phyloP scores from a whole-genome alignment of 1,140 invertebrate genomes.

The Agrypnia vestita region DNA sequence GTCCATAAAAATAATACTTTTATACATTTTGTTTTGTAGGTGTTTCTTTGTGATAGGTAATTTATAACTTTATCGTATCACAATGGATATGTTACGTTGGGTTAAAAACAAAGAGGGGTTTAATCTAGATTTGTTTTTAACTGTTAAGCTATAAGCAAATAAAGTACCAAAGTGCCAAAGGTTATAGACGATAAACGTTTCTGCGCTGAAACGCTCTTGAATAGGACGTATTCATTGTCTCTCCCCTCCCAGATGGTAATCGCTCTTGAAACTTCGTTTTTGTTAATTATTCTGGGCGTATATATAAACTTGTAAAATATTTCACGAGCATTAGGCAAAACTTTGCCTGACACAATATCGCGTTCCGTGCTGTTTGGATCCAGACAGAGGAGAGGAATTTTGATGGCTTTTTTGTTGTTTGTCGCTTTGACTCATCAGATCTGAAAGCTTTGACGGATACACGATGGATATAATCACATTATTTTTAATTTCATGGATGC shows the following conservation, averaged over 20 bases:
- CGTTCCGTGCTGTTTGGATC: neutral
- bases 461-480: too few relatives aligned
- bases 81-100: too few relatives aligned
- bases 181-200: slow-evolving; percentile 15
- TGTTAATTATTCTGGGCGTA: neutral
- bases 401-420: slow-evolving; percentile 20
- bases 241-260: neutral
- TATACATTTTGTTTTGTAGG: too few relatives aligned
- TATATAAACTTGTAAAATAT: slow-evolving; percentile 29
- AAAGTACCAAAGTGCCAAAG: slow-evolving; percentile 24
- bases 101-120: neutral
- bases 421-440: neutral
- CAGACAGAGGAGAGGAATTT: slow-evolving; percentile 1
- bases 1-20: too few relatives aligned
- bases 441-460: too few relatives aligned
- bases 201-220: neutral
- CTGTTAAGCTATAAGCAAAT: slow-evolving; percentile 20
- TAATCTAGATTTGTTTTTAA: slow-evolving; percentile 12
- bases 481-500: too few relatives aligned
- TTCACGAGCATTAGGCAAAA: slow-evolving; percentile 1
- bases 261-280: slow-evolving; percentile 19
- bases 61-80: too few relatives aligned
- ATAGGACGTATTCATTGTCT: slow-evolving; percentile 29
- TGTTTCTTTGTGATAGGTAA: too few relatives aligned
- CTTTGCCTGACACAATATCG: slow-evolving; percentile 10